Conservation (phyloP, 1,140 invertebrate species). For the Drosophila nasuta region DNA sequence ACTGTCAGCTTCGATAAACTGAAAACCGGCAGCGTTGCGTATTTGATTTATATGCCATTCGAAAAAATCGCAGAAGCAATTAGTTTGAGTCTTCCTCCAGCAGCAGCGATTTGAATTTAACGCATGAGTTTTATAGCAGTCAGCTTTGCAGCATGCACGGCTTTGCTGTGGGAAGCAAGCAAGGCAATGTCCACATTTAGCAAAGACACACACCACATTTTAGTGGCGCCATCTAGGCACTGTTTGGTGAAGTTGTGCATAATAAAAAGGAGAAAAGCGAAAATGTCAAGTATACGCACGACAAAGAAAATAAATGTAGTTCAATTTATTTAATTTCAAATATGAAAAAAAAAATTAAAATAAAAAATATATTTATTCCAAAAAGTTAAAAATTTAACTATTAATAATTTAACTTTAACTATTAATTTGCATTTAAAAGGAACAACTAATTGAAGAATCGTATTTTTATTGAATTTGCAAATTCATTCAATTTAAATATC, state of each 20-base stretch:
- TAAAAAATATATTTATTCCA: too few species aligned
- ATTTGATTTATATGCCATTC: constrained; percentile 58
- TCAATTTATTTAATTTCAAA: too few species aligned
- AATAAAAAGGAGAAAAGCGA: neutral
- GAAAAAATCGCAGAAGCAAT: constrained; percentile 39
- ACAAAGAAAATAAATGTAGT: too few species aligned
- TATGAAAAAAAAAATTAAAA: too few species aligned
- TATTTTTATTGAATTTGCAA: neutral
- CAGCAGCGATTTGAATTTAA: neutral
- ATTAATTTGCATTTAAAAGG: too few species aligned
- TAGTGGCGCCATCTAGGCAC: neutral
- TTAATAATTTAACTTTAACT: too few species aligned
- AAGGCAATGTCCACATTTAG: neutral
- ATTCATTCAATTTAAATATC: too few species aligned
- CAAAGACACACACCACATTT: neutral
- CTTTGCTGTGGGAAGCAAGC: too few species aligned
- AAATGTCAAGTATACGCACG: neutral
- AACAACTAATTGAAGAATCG: neutral
- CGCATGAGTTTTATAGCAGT: constrained; percentile 5
- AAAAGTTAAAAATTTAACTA: too few species aligned
- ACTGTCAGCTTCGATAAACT: constrained; percentile 44
- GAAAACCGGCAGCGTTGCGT: constrained; percentile 50
- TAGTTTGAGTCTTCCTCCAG: constrained; percentile 29
- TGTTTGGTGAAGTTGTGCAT: neutral
- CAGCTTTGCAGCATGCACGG: neutral